phyloP scores from a whole-genome alignment of 1,140 invertebrate species.

The Babylonia areolata region DNA sequence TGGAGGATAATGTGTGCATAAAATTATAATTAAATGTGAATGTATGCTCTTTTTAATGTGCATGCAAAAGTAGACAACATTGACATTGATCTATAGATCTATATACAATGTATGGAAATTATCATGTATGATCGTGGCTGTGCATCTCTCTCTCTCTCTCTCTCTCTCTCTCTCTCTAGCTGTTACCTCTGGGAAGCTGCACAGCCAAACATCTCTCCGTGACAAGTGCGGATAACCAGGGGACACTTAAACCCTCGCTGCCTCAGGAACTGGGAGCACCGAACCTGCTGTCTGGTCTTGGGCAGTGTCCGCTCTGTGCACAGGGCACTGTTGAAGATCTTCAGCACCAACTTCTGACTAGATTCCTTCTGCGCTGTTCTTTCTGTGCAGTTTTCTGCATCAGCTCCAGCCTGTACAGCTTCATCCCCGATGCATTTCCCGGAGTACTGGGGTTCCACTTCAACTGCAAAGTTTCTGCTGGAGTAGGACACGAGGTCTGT shows the following conservation, averaged over 20 bases:
- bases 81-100: too few species aligned
- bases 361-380: neutral
- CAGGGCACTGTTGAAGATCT: neutral
- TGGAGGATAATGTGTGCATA: too few species aligned
- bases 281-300: constrained; percentile 6
- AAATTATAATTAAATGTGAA: too few species aligned
- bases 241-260: constrained; percentile 25
- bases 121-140: too few species aligned
- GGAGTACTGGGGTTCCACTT: neutral
- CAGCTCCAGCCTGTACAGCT: neutral
- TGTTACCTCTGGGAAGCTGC: neutral
- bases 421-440: neutral
- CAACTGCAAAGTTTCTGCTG: constrained; percentile 25
- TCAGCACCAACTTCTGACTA: neutral
- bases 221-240: neutral
- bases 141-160: too few species aligned
- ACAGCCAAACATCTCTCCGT: neutral
- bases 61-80: too few species aligned
- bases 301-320: neutral
- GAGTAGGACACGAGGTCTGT: neutral
- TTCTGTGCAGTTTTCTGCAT: neutral
- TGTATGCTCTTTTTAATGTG: too few species aligned
- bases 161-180: too few species aligned
- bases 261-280: neutral
- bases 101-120: too few species aligned